Percentiles rank a stretch among this genome's conserved stretches.
phyloP scores from a whole-genome alignment of 1,140 invertebrate species.

The Drosophila mauritiana region DNA sequence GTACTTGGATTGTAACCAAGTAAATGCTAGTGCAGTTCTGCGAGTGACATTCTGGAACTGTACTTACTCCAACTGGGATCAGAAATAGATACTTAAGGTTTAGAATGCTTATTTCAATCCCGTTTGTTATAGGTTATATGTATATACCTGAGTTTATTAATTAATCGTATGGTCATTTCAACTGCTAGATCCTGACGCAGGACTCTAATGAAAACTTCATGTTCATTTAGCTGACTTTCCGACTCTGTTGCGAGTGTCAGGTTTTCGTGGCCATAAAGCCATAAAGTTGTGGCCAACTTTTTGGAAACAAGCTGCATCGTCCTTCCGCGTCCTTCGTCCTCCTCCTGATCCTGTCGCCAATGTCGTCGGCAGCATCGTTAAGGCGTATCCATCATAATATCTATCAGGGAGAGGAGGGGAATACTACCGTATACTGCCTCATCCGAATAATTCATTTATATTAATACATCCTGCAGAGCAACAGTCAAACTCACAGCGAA shows the following conservation, averaged over 20 bases:
- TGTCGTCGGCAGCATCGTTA: slow-evolving; percentile 62
- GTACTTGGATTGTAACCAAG: not conserved
- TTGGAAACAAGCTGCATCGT: slow-evolving; percentile 56
- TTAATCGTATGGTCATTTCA: not conserved
- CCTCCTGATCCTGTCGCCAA: slow-evolving; percentile 12
- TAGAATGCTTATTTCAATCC: no score
- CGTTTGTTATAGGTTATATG: no score
- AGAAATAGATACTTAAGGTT: no score
- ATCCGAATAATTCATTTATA: slow-evolving; percentile 74
- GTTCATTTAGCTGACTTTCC: slow-evolving; percentile 9
- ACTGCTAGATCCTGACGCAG: not conserved
- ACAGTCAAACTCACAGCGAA: slow-evolving; percentile 37
- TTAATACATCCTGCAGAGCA: slow-evolving; percentile 61
- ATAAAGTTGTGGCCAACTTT: slow-evolving; percentile 63
- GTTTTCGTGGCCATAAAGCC: slow-evolving; percentile 1
- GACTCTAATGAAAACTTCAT: not conserved
- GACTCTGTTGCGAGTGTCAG: slow-evolving; percentile 22
- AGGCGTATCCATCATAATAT: slow-evolving; percentile 75
- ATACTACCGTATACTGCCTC: slow-evolving; percentile 18
- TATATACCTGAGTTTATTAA: no score
- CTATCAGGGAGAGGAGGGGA: slow-evolving; percentile 37
- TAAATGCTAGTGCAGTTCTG: not conserved
- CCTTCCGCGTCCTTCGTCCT: slow-evolving; percentile 18
- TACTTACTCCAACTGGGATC: not conserved
- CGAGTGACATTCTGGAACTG: not conserved